These are phyloP conservation scores for Crypturellus undulatus DNA, from an alignment of 2,113 vertebrate species.

Conservation along the genomic window DNA sequence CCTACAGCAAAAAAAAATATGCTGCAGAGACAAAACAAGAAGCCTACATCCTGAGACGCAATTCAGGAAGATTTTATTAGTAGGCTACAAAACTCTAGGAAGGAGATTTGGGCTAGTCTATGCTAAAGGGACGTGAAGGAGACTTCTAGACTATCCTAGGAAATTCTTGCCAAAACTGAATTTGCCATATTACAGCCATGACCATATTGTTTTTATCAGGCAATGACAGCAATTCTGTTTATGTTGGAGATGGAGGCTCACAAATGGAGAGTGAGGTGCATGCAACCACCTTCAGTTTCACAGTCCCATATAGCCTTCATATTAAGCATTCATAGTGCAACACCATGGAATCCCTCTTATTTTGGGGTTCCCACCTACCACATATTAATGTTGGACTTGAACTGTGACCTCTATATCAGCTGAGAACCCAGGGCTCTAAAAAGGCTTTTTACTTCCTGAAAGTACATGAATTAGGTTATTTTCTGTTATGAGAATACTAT, in stretches of 20 bases:
- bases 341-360: background rate
- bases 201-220: background rate
- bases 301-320: rapidly evolving
- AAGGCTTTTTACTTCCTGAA: background rate
- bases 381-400: background rate
- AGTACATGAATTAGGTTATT: background rate
- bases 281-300: background rate
- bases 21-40: background rate
- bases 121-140: background rate
- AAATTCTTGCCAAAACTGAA: background rate
- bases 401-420: background rate
- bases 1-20: background rate
- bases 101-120: background rate
- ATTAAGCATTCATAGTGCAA: background rate
- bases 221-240: background rate
- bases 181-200: background rate
- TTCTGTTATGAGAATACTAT: background rate
- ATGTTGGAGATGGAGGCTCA: background rate
- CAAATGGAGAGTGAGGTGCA: background rate
- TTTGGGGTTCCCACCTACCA: background rate
- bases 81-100: background rate
- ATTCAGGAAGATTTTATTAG: background rate
- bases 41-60: background rate
- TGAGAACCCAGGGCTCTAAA: background rate
- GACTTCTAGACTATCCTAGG: background rate